These are phyloP conservation scores for Sorex araneus DNA, from an alignment of 2,113 vertebrate genomes.

Conservation along the genomic window DNA sequence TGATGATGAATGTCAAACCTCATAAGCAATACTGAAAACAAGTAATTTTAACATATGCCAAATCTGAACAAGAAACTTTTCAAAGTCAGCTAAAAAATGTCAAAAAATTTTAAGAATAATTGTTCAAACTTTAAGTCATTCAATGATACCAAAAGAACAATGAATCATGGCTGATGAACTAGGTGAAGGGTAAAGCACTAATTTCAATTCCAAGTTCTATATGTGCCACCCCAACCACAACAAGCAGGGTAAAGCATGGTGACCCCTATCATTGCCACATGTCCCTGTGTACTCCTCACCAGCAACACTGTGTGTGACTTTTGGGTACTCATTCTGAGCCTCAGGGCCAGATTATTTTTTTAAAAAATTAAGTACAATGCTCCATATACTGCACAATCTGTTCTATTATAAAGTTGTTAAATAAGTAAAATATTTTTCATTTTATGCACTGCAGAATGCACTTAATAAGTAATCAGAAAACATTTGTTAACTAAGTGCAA, in stretches of 20 bases:
- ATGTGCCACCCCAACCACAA: no score
- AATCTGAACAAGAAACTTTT: constrained; percentile 32
- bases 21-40: constrained; percentile 44
- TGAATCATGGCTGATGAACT: no score
- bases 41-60: constrained; percentile 19
- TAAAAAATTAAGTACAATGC: neutral
- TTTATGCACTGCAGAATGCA: constrained; percentile 28
- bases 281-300: no score
- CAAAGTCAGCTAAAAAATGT: constrained; percentile 58
- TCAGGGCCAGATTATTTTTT: no score
- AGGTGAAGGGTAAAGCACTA: no score
- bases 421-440: constrained; percentile 56
- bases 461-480: neutral
- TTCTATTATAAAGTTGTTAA: constrained; percentile 52
- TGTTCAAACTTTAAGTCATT: no score
- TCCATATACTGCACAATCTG: neutral
- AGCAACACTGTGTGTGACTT: no score
- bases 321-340: no score
- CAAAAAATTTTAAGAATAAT: constrained; percentile 15
- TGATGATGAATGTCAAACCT: constrained; percentile 21
- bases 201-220: no score
- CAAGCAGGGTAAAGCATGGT: no score
- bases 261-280: no score
- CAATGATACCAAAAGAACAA: no score
- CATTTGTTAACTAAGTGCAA: constrained; percentile 42